Percentiles rank a stretch among this genome's conserved stretches.
Conservation (phyloP, 30 jellyfish, hydroid and myxozoan species). For the Phacellophora camtschatica region DNA sequence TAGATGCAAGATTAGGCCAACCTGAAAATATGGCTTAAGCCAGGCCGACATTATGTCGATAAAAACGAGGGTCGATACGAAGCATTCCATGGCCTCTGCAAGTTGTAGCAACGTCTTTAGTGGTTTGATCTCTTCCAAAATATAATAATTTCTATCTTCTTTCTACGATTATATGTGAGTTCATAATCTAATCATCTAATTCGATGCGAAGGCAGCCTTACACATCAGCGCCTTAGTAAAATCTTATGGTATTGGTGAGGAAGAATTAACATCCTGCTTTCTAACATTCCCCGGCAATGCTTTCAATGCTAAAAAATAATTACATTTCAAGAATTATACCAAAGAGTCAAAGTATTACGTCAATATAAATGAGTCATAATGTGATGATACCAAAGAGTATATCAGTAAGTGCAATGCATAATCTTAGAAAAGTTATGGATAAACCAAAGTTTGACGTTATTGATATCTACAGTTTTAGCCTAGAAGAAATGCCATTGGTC, state of each 20-base stretch:
- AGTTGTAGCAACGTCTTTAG: constrained; percentile 3
- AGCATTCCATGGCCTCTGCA: constrained; percentile 6
- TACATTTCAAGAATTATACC: no score
- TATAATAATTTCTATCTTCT: neutral
- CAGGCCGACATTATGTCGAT: constrained; percentile 10
- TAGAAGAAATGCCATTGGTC: no score
- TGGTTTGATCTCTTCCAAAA: constrained; percentile 7
- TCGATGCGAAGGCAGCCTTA: neutral
- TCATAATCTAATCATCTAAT: constrained; percentile 1
- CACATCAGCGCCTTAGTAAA: constrained; percentile 15
- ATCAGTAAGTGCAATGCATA: no score
- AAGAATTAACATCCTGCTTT: no score
- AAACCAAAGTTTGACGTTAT: no score
- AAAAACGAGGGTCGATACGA: neutral
- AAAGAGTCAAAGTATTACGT: no score
- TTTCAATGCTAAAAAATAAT: no score
- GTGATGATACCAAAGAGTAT: no score
- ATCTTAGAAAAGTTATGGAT: no score
- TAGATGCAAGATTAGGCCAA: constrained; percentile 34
- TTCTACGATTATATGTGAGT: neutral
- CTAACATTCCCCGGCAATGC: no score
- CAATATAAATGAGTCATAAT: no score
- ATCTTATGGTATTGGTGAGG: neutral
- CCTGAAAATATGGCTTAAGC: constrained; percentile 27
- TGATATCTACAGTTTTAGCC: no score